phyloP scores from a whole-genome alignment of 2,113 vertebrate species.

The Chaetorhynchus papuensis region DNA sequence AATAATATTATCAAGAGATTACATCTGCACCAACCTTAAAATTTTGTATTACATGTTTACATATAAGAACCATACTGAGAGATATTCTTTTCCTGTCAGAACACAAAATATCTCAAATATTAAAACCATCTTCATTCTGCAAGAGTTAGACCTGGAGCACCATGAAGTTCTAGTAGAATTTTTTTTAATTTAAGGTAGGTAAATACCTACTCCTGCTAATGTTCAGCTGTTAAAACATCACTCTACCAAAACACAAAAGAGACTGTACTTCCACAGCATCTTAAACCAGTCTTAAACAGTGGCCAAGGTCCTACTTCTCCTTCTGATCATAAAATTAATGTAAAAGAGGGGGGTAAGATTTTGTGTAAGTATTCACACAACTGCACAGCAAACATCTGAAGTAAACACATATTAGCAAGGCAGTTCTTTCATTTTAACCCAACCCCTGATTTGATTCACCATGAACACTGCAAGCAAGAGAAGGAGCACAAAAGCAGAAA shows the following conservation, averaged over 20 bases:
- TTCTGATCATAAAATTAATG: not conserved
- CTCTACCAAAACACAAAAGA: rapidly evolving
- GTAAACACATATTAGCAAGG: not conserved
- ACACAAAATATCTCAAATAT: not conserved
- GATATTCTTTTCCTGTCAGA: not conserved
- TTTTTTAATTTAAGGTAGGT: not conserved
- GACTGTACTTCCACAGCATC: not conserved
- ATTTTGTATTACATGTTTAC: not conserved
- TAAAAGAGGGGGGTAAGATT: not conserved
- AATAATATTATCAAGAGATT: not conserved
- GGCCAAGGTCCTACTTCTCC: not conserved
- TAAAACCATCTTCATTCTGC: not conserved
- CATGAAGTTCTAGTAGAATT: not conserved
- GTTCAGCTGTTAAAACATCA: not conserved
- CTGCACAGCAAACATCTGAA: not conserved
- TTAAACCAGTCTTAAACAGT: not conserved
- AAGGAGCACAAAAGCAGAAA: not conserved
- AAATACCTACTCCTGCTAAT: not conserved
- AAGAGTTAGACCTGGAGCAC: not conserved
- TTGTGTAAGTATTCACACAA: not conserved
- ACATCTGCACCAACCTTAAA: not conserved
- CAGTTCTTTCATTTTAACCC: not conserved
- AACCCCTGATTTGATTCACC: not conserved
- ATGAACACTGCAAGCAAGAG: not conserved
- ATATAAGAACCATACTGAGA: not conserved